These are phyloP conservation scores for Psophia crepitans DNA, from an alignment of 2,113 vertebrate species.

Conservation along the genomic window DNA sequence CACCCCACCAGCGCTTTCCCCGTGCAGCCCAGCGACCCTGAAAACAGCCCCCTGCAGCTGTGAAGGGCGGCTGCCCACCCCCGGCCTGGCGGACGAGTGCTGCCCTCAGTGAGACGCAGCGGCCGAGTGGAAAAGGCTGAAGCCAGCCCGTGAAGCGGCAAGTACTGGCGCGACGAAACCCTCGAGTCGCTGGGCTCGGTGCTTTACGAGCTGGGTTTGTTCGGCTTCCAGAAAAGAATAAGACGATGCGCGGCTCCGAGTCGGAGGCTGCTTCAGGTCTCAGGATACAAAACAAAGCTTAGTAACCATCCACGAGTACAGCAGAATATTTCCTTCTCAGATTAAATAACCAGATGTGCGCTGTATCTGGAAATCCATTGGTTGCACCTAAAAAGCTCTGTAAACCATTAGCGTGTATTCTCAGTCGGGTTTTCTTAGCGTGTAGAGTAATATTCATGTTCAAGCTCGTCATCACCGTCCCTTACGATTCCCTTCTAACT, in stretches of 20 bases:
- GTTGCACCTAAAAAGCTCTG: not conserved
- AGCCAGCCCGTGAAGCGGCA: not conserved
- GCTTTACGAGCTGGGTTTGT: fast-evolving
- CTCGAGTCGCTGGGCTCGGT: not conserved
- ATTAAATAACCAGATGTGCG: not conserved
- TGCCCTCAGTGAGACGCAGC: not conserved
- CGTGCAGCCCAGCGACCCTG: not conserved
- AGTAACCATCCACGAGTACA: not conserved
- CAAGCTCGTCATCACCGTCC: not conserved
- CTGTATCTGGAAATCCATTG: not conserved
- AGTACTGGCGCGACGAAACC: fast-evolving
- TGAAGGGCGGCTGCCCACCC: not conserved
- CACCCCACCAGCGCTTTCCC: not conserved
- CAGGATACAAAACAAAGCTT: not conserved
- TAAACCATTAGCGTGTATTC: not conserved
- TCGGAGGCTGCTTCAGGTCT: not conserved
- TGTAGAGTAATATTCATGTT: not conserved
- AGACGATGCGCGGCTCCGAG: not conserved
- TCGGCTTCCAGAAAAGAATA: not conserved
- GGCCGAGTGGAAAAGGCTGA: not conserved
- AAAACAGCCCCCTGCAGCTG: fast-evolving
- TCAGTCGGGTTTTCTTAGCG: not conserved
- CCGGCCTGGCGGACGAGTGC: not conserved
- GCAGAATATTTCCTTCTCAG: not conserved
- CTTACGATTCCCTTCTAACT: not conserved